Evolutionary conservation across 2,113 vertebrate species (phyloP), one percentile per base, ranked within the genome.

Genomic region (Chlorodrepanis virens): DNA sequence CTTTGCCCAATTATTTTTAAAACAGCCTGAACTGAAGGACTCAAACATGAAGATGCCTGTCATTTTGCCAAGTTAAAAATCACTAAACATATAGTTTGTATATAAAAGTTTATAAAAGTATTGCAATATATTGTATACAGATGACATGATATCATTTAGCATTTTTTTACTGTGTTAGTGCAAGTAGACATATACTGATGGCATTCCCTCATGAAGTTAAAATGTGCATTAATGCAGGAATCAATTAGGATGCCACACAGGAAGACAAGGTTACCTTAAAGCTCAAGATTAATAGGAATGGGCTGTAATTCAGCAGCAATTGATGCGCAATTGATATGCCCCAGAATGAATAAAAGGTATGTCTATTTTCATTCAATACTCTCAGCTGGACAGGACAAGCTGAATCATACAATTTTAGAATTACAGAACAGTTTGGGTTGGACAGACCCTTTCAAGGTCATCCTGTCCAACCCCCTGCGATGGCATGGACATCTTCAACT

Each of bases 391-490:
- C 37, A 87, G 17, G 24, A 60, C 28, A 78, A 65, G 45, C 15
- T 69, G 56, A 64, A 64, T 60, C 12, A 47, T 5, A 60, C 22
- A 33, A 54, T 49, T 35, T 42, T 74, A 52, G 29, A 69, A 52
- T 52, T 25, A n/a, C 22, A 61, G 40, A 53, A 69, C 17, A 69
- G 21, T 39, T 61, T 61, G 14, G 5, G 7, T 54, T 54, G 27
- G 60, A 54, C 44, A 3, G 10, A 8, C 44, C 40, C 35, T 54
- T 54, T 25, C 60, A 72, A 54, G 28, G 40, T 56, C 47, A 67
- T 60, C 5, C 39, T 29, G 40, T 44, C 23, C 47, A 83, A 49
- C 2, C 7, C 20, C 27, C 45, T 44, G 53, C 0, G 0, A 33
- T 27, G 23, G 23, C 33, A 93, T 33, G 60, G 40, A 45, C 54